phyloP scores from a whole-genome alignment of 2,113 vertebrate genomes.

The Nyctibius bracteatus region DNA sequence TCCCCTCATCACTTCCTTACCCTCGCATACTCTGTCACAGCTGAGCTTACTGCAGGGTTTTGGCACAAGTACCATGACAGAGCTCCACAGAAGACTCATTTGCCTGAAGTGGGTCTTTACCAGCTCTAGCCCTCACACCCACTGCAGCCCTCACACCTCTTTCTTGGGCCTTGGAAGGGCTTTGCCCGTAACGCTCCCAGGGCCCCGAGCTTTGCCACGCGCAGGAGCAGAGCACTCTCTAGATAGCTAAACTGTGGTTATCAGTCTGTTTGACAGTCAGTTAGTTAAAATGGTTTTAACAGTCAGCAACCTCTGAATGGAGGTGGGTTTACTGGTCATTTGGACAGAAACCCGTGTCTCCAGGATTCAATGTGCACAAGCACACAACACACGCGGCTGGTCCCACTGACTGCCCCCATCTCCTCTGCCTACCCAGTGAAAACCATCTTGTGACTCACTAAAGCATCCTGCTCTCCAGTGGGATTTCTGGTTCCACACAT shows the following conservation, averaged over 20 bases:
- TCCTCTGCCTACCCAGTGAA: neutral
- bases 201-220: neutral
- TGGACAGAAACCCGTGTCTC: neutral
- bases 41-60: neutral
- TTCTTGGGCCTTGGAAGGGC: neutral
- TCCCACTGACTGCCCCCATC: neutral
- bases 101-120: neutral
- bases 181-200: fast-evolving
- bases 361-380: neutral
- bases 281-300: neutral
- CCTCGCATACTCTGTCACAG: neutral
- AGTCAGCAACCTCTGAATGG: neutral
- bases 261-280: neutral
- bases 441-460: neutral
- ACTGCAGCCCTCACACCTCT: neutral
- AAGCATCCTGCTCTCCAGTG: neutral
- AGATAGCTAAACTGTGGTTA: neutral
- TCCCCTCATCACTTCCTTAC: neutral
- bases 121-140: neutral
- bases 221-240: neutral
- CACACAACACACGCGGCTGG: fast-evolving
- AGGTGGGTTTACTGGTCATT: neutral
- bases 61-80: neutral
- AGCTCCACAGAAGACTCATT: neutral
- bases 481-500: neutral